Evolutionary conservation across 2,113 vertebrate genomes (phyloP).

Genomic region (Gopherus evgoodei): DNA sequence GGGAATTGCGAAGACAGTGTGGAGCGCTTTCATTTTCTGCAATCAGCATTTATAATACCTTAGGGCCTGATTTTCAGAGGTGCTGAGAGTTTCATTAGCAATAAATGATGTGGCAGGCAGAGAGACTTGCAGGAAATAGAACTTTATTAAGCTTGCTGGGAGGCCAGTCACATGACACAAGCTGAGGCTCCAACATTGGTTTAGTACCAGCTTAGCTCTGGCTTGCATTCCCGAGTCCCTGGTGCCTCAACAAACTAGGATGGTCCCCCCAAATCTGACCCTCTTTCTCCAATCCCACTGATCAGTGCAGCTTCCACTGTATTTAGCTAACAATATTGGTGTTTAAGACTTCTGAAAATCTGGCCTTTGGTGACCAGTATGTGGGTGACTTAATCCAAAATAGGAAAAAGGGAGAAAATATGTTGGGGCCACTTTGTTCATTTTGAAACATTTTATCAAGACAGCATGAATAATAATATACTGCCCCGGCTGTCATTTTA

Average conservation of each 20-base stretch:
- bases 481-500: background rate
- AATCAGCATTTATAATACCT: background rate
- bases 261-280: background rate
- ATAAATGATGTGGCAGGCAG: fast-evolving
- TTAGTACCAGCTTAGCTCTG: background rate
- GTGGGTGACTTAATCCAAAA: background rate
- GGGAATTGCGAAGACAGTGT: background rate
- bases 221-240: background rate
- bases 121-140: background rate
- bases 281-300: background rate
- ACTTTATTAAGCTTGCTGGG: background rate
- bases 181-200: background rate
- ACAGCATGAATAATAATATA: fast-evolving
- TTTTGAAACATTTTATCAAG: background rate
- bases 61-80: background rate
- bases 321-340: background rate
- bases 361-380: background rate
- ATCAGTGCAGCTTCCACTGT: background rate
- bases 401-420: background rate
- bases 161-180: background rate
- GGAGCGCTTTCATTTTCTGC: background rate
- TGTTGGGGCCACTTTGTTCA: background rate
- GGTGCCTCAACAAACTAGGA: background rate
- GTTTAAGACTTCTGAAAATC: fast-evolving
- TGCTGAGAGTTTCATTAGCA: background rate